Percentiles rank a stretch among this genome's conserved stretches.
Conservation (phyloP, 2,113 vertebrate species). For the Ondatra zibethicus region DNA sequence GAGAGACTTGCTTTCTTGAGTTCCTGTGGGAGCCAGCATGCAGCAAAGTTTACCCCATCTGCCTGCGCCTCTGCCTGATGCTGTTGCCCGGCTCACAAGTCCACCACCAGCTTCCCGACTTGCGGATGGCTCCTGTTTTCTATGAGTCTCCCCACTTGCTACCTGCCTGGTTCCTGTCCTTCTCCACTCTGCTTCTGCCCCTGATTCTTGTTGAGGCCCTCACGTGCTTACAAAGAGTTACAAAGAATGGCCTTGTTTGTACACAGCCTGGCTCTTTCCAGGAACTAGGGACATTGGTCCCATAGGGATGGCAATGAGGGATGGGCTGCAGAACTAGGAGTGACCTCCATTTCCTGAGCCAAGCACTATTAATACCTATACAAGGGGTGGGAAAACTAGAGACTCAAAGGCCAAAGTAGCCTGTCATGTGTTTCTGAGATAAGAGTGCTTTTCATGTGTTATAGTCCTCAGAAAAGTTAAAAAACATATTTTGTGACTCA, state of each 20-base stretch:
- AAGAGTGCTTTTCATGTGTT: background rate
- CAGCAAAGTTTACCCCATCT: background rate
- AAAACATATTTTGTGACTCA: background rate
- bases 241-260: background rate
- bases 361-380: too few relatives aligned
- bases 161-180: background rate
- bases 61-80: background rate
- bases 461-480: background rate
- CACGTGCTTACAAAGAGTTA: rapidly evolving
- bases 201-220: background rate
- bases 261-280: background rate
- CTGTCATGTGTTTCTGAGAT: background rate
- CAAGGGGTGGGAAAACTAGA: background rate
- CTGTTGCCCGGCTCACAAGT: background rate
- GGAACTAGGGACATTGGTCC: background rate
- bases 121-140: background rate
- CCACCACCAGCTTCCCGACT: background rate
- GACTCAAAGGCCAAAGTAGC: rapidly evolving
- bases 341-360: too few relatives aligned
- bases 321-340: rapidly evolving
- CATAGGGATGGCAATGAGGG: rapidly evolving
- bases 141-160: background rate
- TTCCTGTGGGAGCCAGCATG: background rate
- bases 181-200: background rate
- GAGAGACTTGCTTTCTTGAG: background rate